Conservation (phyloP, 2,113 vertebrate genomes). For the Nibea coibor region DNA sequence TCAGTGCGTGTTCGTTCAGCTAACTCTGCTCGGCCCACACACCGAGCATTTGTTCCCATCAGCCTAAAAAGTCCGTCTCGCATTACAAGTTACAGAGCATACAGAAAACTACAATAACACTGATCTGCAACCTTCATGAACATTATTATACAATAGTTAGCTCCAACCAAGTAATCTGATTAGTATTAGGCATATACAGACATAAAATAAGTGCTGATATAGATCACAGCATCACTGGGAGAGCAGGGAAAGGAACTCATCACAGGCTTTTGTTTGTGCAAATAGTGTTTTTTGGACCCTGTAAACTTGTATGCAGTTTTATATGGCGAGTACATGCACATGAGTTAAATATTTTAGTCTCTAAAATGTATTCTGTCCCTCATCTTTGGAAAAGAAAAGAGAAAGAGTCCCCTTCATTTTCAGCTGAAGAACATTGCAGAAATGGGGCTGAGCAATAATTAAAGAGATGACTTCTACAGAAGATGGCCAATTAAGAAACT, state of each 20-base stretch:
- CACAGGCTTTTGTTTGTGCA: neutral
- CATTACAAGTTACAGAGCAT: neutral
- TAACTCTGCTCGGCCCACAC: slow-evolving; percentile 54
- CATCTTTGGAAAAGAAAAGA: slow-evolving; percentile 1
- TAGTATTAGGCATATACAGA: too few relatives aligned
- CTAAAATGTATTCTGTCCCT: neutral
- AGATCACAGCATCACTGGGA: neutral
- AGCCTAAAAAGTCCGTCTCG: slow-evolving; percentile 12
- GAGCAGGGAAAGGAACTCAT: neutral
- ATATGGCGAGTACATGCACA: neutral
- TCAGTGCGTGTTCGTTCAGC: slow-evolving; percentile 37
- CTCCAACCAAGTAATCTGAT: too few relatives aligned
- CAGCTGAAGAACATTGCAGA: slow-evolving; percentile 23
- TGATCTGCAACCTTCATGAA: neutral
- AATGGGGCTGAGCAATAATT: slow-evolving; percentile 46
- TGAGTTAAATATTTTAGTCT: neutral
- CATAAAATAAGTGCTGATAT: too few relatives aligned
- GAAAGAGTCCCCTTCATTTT: neutral
- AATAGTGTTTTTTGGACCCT: neutral
- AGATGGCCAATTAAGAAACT: slow-evolving; percentile 53
- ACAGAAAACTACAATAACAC: neutral
- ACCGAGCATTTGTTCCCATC: slow-evolving; percentile 11
- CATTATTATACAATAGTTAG: neutral
- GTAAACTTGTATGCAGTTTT: neutral
- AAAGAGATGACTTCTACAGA: slow-evolving; percentile 43